Percentiles rank a stretch among this genome's conserved stretches.
phyloP scores from a whole-genome alignment of 1,140 invertebrate species.

The Drosophila ironensis region DNA sequence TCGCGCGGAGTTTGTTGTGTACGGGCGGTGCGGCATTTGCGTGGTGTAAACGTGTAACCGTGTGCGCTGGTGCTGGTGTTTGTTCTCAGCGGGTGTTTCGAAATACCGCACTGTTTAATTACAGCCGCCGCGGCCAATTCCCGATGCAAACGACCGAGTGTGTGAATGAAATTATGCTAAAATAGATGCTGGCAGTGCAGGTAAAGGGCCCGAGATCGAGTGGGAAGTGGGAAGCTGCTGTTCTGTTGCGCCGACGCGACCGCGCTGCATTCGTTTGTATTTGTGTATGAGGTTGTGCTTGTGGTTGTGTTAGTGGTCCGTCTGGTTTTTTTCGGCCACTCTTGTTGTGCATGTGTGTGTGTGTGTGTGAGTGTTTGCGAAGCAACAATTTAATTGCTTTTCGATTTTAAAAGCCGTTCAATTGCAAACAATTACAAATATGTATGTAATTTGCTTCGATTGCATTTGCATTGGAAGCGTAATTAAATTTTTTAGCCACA shows the following conservation, averaged over 20 bases:
- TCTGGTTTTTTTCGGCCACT: slow-evolving; percentile 26
- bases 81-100: slow-evolving; percentile 36
- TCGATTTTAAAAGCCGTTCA: slow-evolving; percentile 68
- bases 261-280: slow-evolving; percentile 24
- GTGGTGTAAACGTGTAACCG: slow-evolving; percentile 15
- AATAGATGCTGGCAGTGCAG: slow-evolving; percentile 19
- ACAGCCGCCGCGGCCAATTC: slow-evolving; percentile 30
- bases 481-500: slow-evolving; percentile 64
- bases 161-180: slow-evolving; percentile 36
- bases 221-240: slow-evolving; percentile 5
- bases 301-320: slow-evolving; percentile 13
- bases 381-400: slow-evolving; percentile 69
- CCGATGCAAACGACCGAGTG: slow-evolving; percentile 27
- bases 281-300: neutral
- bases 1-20: slow-evolving; percentile 17
- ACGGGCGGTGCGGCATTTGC: slow-evolving; percentile 29
- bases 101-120: slow-evolving; percentile 45
- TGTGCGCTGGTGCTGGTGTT: slow-evolving; percentile 5
- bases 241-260: slow-evolving; percentile 37
- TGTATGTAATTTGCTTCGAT: slow-evolving; percentile 61
- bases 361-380: slow-evolving; percentile 28
- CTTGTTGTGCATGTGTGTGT: slow-evolving; percentile 6
- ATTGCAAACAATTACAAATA: slow-evolving; percentile 69
- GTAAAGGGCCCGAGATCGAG: slow-evolving; percentile 9
- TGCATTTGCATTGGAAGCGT: slow-evolving; percentile 57